phyloP scores from a whole-genome alignment of 2,113 vertebrate species.

The Chrysemys picta region DNA sequence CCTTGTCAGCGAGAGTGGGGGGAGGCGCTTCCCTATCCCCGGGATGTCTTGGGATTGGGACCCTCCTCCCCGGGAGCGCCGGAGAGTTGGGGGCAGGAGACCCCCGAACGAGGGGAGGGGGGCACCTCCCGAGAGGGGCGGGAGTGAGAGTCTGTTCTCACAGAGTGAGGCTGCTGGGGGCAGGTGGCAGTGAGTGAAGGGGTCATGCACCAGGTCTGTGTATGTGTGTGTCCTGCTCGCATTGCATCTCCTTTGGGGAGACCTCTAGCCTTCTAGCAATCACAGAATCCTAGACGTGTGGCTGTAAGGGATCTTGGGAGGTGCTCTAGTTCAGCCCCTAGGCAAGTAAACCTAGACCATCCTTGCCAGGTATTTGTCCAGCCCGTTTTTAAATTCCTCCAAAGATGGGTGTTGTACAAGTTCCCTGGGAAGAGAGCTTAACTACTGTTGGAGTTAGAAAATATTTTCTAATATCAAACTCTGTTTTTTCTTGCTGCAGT shows the following conservation, averaged over 20 bases:
- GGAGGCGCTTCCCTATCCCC: too few species aligned
- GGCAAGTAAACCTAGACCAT: neutral
- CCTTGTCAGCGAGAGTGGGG: neutral
- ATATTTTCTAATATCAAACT: neutral
- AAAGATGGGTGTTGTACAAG: neutral
- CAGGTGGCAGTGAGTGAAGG: neutral
- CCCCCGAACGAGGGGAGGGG: too few species aligned
- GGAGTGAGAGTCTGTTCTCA: neutral
- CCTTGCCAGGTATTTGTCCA: neutral
- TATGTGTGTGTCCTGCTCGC: neutral
- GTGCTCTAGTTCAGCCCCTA: accelerated
- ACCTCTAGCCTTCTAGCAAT: neutral
- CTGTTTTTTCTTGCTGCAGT: neutral
- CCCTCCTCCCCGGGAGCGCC: accelerated
- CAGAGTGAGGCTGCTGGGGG: neutral
- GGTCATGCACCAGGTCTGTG: neutral
- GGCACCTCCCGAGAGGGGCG: neutral
- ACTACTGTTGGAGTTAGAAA: neutral
- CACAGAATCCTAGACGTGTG: neutral
- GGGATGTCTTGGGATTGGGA: neutral
- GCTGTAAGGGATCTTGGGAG: neutral
- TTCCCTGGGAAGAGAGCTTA: neutral
- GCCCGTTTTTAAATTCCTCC: neutral
- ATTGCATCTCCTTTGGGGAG: neutral
- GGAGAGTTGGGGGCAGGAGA: too few species aligned